Evolutionary conservation across 2,888 invertebrate genomes (phyloP), one percentile per base, ranked within the genome.

Genomic region (Erebia palarica): DNA sequence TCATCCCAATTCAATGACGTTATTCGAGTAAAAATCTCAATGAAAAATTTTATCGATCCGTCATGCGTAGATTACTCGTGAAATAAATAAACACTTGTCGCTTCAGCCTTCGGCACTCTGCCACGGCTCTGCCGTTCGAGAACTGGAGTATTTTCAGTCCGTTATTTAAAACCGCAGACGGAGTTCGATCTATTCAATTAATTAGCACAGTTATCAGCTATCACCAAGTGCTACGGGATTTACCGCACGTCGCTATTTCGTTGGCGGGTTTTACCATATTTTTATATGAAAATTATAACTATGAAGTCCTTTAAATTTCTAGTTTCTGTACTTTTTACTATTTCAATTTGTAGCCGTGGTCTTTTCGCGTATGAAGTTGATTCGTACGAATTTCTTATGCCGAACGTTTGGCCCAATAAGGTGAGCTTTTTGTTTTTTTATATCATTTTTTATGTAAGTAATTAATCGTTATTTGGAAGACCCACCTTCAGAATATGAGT

Each of bases 361-460:
- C 80, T 78, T 65, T 77, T 78, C 51, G 81, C 86, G 4, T 74
- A 84, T 71, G 91, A 92, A 82, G 81, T 90, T 67, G 89, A 92
- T 77, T 86, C 94, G 74, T 97, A 96, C 83, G 94, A 96, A 71
- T 94, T 97, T 78, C 90, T 96, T 27, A 97, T 97, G 97, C 97
- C 97, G 73, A 95, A 96, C 89, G 97, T 97, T 68, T 95, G 94
- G 82, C 97, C 97, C 42, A 94, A 96, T 81, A 94, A 94, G 91
- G 97, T 97, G 94, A 95, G 95, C 27, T 0, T 27, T 27, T 21
- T 21, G 94, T 75, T 61, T 59, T 65, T 44, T 61, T n/a, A n/a
- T n/a, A n/a, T n/a, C n/a, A n/a, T 2, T 63, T 9, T 61, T 44
- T 61, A 44, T 3, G 9, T 44, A 44, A 11, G 44, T 11, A 47